These are phyloP conservation scores for Seira sanloemensis DNA, from an alignment of 2,888 invertebrate species.

Conservation along the genomic window DNA sequence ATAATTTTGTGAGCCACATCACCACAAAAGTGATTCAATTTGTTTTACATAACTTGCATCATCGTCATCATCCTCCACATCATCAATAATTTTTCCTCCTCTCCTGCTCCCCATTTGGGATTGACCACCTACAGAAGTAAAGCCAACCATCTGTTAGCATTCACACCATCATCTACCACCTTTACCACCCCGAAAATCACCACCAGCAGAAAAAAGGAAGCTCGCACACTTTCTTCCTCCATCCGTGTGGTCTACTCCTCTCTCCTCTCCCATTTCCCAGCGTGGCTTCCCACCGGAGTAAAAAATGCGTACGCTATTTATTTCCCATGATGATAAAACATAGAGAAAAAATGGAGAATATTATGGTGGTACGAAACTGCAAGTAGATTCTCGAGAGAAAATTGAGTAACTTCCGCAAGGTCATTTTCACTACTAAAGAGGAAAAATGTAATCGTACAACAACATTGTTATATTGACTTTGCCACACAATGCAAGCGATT, in stretches of 20 bases:
- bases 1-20: neutral
- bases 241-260: neutral
- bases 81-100: neutral
- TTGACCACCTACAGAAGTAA: neutral
- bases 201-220: no score
- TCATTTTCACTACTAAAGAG: slow-evolving; percentile 23
- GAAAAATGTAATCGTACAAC: neutral
- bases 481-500: neutral
- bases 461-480: neutral
- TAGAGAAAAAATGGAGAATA: neutral
- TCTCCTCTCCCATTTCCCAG: neutral
- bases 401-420: slow-evolving; percentile 44
- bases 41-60: neutral
- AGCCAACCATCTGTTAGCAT: slow-evolving; percentile 1
- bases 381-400: slow-evolving; percentile 10
- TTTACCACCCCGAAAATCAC: slow-evolving; percentile 10
- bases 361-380: no score
- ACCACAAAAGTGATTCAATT: neutral
- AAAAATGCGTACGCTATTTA: slow-evolving; percentile 18
- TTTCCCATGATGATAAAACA: slow-evolving; percentile 20
- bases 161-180: slow-evolving; percentile 12
- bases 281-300: neutral
- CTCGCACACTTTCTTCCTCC: neutral
- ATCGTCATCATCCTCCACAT: neutral
- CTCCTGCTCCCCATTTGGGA: neutral